These are phyloP conservation scores for Vidua macroura DNA, from an alignment of 2,113 vertebrate genomes.

Conservation along the genomic window DNA sequence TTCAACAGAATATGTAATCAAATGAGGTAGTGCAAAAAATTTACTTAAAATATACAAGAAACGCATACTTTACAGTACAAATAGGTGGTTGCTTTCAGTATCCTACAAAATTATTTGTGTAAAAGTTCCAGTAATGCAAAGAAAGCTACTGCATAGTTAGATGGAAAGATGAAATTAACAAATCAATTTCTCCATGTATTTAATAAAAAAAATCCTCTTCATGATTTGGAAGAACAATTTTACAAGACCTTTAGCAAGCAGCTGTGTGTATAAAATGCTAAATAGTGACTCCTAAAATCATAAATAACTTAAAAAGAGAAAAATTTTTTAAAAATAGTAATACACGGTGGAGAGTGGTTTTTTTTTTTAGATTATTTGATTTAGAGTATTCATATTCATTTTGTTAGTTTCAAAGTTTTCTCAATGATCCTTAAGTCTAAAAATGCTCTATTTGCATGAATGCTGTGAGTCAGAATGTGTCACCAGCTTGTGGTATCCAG, in stretches of 20 bases:
- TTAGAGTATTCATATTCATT: not conserved
- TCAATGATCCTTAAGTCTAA: not conserved
- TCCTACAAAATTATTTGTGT: not conserved
- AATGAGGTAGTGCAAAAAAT: not conserved
- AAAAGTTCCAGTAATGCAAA: not conserved
- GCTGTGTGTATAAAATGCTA: fast-evolving
- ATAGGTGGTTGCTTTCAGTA: not conserved
- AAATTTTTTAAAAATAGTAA: fast-evolving
- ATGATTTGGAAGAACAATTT: not conserved
- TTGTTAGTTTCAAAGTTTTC: not conserved
- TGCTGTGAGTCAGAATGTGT: not conserved
- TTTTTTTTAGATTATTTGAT: not conserved
- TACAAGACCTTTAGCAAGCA: not conserved
- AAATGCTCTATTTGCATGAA: not conserved
- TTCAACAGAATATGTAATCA: not conserved
- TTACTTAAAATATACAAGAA: not conserved
- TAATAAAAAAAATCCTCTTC: not conserved
- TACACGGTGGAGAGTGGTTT: not conserved
- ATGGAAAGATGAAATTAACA: not conserved
- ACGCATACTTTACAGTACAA: not conserved
- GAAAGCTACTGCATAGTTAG: not conserved
- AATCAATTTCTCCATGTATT: not conserved
- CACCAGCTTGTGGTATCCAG: not conserved
- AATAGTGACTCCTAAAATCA: not conserved
- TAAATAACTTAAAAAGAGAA: not conserved